These are phyloP conservation scores for Nibea albiflora DNA, from an alignment of 2,113 vertebrate species.

Conservation along the genomic window DNA sequence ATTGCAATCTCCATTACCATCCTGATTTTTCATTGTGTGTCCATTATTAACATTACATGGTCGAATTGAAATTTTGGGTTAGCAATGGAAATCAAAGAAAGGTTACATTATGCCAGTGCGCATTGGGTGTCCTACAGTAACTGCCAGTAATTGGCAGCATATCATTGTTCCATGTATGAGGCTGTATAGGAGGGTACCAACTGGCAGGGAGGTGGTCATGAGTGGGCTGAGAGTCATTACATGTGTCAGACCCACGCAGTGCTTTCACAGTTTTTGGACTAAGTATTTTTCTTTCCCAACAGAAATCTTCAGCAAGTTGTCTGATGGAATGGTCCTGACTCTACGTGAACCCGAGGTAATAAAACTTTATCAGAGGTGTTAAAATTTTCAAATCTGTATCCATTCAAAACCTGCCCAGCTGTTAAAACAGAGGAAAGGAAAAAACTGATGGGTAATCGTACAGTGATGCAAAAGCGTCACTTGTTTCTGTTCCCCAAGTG, in stretches of 20 bases:
- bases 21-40: no score
- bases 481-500: background rate
- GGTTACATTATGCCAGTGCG: background rate
- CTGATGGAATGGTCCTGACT: constrained; percentile 47
- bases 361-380: background rate
- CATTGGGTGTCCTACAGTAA: background rate
- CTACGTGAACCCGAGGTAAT: constrained; percentile 70
- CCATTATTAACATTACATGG: no score
- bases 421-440: background rate
- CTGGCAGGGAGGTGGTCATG: background rate
- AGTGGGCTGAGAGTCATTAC: no score
- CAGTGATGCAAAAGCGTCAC: no score
- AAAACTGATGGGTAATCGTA: no score
- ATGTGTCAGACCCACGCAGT: background rate
- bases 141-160: background rate
- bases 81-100: no score
- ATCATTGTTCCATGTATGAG: background rate
- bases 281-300: background rate
- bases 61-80: no score
- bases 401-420: no score
- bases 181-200: background rate
- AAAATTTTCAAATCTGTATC: background rate
- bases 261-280: background rate
- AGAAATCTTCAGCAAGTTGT: constrained; percentile 69
- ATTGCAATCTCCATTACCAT: no score